Conservation (phyloP, 2,888 invertebrate species). For the Lochmaea crataegi region DNA sequence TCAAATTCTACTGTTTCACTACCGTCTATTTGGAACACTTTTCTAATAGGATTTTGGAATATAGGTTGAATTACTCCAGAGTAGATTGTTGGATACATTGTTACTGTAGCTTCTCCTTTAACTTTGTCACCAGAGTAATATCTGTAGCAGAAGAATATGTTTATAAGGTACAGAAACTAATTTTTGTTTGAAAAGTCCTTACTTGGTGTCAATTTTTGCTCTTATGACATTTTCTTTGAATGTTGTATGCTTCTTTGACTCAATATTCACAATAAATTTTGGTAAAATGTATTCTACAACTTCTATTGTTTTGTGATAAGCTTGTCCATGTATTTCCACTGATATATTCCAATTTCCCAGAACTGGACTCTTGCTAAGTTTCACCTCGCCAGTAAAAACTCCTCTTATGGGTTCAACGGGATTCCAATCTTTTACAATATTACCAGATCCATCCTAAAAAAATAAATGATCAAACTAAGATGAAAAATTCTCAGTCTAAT, state of each 20-base stretch:
- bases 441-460: conserved; percentile 78
- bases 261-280: conserved; percentile 90
- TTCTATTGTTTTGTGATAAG: conserved; percentile 75
- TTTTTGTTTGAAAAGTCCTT: conserved; percentile 57
- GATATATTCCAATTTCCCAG: conserved; percentile 90
- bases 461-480: neutral
- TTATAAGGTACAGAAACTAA: neutral
- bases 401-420: conserved; percentile 76
- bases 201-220: conserved; percentile 87
- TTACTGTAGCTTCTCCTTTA: conserved; percentile 85
- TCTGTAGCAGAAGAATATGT: conserved; percentile 28
- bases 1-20: conserved; percentile 78
- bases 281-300: conserved; percentile 94
- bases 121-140: conserved; percentile 79
- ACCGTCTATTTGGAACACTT: conserved; percentile 76
- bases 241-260: conserved; percentile 84
- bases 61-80: conserved; percentile 84
- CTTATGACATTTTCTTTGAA: conserved; percentile 82
- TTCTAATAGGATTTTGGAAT: conserved; percentile 77
- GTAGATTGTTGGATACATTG: conserved; percentile 85
- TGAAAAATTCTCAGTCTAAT: no score
- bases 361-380: conserved; percentile 84
- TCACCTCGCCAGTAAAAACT: conserved; percentile 80
- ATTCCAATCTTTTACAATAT: conserved; percentile 85
- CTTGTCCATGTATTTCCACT: conserved; percentile 70